Percentiles rank a stretch among this genome's conserved stretches.
phyloP scores from a whole-genome alignment of 92 coral and sea anemone species.

The Bergia sp. region DNA sequence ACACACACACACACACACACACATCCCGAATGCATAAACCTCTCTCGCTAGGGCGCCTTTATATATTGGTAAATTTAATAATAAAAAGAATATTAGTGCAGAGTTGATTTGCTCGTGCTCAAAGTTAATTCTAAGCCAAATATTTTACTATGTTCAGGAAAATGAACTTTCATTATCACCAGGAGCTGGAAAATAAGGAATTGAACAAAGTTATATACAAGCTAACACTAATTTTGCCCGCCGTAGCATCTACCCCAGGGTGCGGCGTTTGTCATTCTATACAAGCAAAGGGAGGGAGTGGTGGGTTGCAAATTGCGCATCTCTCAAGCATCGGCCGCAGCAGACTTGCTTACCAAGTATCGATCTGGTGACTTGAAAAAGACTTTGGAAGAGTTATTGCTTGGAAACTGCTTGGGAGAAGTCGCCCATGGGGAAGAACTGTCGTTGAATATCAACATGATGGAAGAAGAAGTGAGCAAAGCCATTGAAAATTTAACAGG shows the following conservation, averaged over 20 bases:
- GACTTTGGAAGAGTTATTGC: not conserved
- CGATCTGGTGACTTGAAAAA: not conserved
- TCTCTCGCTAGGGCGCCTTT: no score
- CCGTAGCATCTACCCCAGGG: constrained; percentile 29
- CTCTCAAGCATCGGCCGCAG: constrained; percentile 20
- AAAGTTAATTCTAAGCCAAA: no score
- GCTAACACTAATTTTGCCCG: not conserved
- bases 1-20: no score
- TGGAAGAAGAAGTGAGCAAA: constrained; percentile 14
- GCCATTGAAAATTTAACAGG: constrained; percentile 5
- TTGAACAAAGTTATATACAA: no score
- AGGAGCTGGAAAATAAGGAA: no score
- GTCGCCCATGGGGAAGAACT: not conserved
- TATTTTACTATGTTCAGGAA: no score
- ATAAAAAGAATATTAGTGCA: no score
- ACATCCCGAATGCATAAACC: no score
- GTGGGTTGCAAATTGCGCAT: constrained; percentile 37
- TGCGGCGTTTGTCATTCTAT: constrained; percentile 22
- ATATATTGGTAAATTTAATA: no score
- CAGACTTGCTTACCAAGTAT: constrained; percentile 8
- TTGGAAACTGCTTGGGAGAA: not conserved
- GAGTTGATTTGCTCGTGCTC: no score
- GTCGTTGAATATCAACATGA: not conserved
- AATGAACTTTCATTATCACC: no score
- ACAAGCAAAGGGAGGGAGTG: not conserved